Evolutionary conservation across 2,888 invertebrate species (phyloP).

Genomic region (Mechanitis mazaeus): DNA sequence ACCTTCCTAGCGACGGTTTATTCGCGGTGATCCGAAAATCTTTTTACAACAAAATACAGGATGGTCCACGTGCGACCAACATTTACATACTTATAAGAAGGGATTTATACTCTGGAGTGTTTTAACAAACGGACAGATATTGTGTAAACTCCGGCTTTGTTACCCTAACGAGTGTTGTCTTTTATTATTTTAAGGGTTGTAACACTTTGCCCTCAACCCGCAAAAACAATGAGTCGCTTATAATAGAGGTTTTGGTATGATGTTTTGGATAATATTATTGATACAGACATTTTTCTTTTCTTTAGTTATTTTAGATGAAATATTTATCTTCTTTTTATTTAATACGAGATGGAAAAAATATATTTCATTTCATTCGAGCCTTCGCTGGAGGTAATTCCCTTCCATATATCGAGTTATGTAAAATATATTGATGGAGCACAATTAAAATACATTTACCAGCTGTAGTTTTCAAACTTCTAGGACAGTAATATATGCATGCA

Average conservation of each 20-base stretch:
- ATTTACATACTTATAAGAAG: slow-evolving; percentile 27
- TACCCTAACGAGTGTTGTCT: slow-evolving; percentile 9
- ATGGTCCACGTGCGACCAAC: slow-evolving; percentile 24
- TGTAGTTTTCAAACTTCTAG: neutral
- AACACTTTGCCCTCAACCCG: slow-evolving; percentile 7
- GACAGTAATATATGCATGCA: slow-evolving; percentile 18
- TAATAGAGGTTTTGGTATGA: neutral
- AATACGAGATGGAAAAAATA: no score
- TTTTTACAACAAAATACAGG: slow-evolving; percentile 26
- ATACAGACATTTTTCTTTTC: no score
- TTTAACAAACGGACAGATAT: slow-evolving; percentile 22
- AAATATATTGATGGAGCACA: neutral
- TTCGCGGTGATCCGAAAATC: slow-evolving; percentile 24
- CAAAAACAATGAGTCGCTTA: slow-evolving; percentile 5
- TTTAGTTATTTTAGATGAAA: no score
- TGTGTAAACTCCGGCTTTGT: slow-evolving; percentile 24
- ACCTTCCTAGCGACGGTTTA: slow-evolving; percentile 15
- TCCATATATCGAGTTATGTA: no score
- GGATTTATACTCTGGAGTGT: slow-evolving; percentile 12
- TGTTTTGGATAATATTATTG: neutral
- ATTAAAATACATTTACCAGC: neutral
- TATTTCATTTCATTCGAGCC: no score
- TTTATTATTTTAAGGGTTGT: slow-evolving; percentile 16
- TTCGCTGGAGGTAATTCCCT: no score
- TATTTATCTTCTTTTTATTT: no score